Percentiles rank a stretch among this genome's conserved stretches.
Evolutionary conservation across 2,888 invertebrate species (phyloP).

Genomic region (Amitus sp.): DNA sequence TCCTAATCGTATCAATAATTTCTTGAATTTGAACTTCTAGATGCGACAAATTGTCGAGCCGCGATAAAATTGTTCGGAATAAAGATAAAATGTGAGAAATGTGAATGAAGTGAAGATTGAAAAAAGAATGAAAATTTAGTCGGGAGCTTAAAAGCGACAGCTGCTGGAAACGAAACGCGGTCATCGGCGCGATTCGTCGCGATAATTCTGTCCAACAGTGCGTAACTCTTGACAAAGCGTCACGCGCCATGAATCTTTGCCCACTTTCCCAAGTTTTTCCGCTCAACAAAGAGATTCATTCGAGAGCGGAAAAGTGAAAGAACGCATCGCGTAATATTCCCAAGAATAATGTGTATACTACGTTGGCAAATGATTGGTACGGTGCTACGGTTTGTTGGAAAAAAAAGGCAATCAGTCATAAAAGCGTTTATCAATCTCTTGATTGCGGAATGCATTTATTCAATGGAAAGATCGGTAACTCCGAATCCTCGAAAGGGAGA

Average conservation of each 20-base stretch:
- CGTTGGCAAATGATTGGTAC: no score
- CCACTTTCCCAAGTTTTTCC: slow-evolving; percentile 27
- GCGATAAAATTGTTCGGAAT: no score
- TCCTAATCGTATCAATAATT: no score
- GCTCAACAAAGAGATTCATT: slow-evolving; percentile 10
- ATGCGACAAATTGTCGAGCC: no score
- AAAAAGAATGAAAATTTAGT: no score
- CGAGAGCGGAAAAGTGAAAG: neutral
- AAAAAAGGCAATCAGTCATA: neutral
- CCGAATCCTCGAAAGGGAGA: neutral
- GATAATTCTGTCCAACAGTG: no score
- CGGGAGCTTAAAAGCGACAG: neutral
- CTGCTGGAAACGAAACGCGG: neutral
- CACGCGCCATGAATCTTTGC: slow-evolving; percentile 26
- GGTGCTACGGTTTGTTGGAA: neutral
- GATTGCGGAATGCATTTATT: neutral
- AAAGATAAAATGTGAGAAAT: no score
- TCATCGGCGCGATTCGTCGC: neutral
- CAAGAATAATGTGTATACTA: neutral
- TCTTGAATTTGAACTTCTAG: neutral
- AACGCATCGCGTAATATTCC: neutral
- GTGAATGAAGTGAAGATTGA: no score
- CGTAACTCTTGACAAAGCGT: slow-evolving; percentile 10
- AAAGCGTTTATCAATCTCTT: no score
- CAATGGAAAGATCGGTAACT: neutral